Percentiles rank a stretch among this genome's conserved stretches.
phyloP scores from a whole-genome alignment of 2,113 vertebrate species.

The Malaclemys terrapin region DNA sequence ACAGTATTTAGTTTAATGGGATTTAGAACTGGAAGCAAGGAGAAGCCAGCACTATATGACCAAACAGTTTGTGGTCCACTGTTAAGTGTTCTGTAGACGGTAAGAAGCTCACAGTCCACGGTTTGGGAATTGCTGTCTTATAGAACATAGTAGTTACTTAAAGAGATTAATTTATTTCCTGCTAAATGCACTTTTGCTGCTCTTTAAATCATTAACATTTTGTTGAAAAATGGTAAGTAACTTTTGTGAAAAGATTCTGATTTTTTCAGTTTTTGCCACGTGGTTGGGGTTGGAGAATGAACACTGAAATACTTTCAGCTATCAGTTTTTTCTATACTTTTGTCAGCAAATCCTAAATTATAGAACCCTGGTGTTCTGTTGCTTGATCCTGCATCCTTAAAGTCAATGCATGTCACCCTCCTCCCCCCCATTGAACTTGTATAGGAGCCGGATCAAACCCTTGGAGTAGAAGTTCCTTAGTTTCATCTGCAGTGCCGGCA shows the following conservation, averaged over 20 bases:
- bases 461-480: neutral
- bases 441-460: neutral
- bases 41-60: neutral
- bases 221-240: neutral
- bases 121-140: neutral
- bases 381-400: neutral
- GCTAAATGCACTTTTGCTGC: neutral
- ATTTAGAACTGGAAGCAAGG: neutral
- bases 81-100: neutral
- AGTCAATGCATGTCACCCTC: too few relatives aligned
- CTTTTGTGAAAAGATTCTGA: neutral
- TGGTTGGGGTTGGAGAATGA: neutral
- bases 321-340: neutral
- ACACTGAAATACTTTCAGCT: neutral
- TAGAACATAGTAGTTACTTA: neutral
- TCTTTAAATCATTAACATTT: neutral
- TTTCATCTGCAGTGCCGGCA: neutral
- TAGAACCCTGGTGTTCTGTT: neutral
- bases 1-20: neutral
- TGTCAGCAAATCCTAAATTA: neutral
- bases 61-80: neutral
- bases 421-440: neutral
- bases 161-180: neutral
- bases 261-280: neutral
- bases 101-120: neutral